phyloP scores from a whole-genome alignment of 1,140 invertebrate species.

The Drosophila bocqueti region DNA sequence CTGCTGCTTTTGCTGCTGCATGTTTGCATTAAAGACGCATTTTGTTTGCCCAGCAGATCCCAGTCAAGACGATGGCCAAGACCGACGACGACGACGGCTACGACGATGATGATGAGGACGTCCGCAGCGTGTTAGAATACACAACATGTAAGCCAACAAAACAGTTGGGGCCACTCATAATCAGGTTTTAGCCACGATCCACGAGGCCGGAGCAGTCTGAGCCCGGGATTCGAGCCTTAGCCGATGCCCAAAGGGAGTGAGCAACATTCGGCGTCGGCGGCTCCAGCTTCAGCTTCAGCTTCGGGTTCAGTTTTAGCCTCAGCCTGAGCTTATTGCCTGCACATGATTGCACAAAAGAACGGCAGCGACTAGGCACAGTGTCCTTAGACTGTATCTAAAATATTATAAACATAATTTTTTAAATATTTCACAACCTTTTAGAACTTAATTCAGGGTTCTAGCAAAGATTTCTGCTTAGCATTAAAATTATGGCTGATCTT shows the following conservation, averaged over 20 bases:
- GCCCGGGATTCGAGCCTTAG: constrained; percentile 24
- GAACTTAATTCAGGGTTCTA: background rate
- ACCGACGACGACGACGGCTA: constrained; percentile 11
- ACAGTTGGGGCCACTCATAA: constrained; percentile 78
- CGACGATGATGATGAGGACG: constrained; percentile 56
- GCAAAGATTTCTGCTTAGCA: too few species aligned
- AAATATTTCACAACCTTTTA: background rate
- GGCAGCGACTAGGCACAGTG: constrained; percentile 38
- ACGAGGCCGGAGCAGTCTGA: constrained; percentile 10
- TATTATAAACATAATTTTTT: background rate
- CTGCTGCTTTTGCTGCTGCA: constrained; percentile 70
- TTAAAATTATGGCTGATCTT: too few species aligned
- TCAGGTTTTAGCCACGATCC: constrained; percentile 73
- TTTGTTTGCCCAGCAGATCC: constrained; percentile 75
- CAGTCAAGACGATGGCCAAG: constrained; percentile 37
- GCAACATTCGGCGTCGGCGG: constrained; percentile 29
- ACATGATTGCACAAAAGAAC: constrained; percentile 71
- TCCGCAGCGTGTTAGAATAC: constrained; percentile 83
- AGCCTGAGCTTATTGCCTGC: constrained; percentile 61
- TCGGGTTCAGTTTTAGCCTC: constrained; percentile 19
- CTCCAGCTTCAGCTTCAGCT: constrained; percentile 41
- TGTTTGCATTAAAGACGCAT: constrained; percentile 83
- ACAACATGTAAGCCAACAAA: constrained; percentile 72
- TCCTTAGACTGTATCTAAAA: background rate
- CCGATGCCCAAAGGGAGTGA: constrained; percentile 65